phyloP scores from a whole-genome alignment of 2,113 vertebrate genomes.

The Rhynchomys soricoides region DNA sequence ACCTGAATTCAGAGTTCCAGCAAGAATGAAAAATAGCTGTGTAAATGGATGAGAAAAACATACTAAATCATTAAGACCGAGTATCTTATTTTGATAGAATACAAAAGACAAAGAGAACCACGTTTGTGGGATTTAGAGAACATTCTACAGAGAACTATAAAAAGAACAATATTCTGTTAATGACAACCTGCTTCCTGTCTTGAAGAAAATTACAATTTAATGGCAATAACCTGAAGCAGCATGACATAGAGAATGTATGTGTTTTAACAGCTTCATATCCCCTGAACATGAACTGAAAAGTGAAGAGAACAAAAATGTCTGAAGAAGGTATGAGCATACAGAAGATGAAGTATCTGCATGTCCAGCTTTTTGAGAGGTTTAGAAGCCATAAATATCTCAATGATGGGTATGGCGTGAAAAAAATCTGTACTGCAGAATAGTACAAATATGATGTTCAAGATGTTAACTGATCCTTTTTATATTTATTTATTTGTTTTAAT shows the following conservation, averaged over 20 bases:
- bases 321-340: background rate
- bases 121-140: background rate
- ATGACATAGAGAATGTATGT: background rate
- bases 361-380: background rate
- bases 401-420: background rate
- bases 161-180: background rate
- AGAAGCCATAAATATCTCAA: background rate
- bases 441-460: background rate
- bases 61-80: background rate
- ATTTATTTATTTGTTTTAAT: background rate
- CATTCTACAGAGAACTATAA: background rate
- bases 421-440: background rate
- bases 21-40: background rate
- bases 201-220: background rate
- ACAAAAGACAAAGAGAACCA: background rate
- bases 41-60: background rate
- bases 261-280: background rate
- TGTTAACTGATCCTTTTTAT: background rate
- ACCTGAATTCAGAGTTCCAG: background rate
- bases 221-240: background rate
- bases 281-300: background rate
- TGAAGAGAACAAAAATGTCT: background rate
- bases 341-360: background rate
- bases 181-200: background rate
- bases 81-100: background rate